Percentiles rank a stretch among this genome's conserved stretches.
Conservation (phyloP, 2,797 vertebrate genomes). For the Austrolebias charrua region DNA sequence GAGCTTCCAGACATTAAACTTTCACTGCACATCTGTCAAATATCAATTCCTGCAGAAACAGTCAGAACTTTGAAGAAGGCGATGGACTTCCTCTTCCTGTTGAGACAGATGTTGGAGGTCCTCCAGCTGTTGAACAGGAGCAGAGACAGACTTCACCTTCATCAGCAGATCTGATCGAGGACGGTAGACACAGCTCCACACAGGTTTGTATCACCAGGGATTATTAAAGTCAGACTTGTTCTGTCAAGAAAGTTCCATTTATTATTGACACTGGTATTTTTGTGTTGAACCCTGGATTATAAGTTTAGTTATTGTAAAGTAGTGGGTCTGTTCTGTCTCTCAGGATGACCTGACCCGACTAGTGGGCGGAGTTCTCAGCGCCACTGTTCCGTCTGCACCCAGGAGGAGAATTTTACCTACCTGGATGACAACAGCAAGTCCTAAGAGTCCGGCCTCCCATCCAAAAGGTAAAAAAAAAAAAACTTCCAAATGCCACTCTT, state of each 20-base stretch:
- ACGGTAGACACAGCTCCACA: neutral
- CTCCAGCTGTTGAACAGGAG: conserved; percentile 4
- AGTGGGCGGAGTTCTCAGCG: accelerated
- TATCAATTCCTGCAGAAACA: conserved; percentile 51
- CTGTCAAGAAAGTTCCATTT: too few relatives aligned
- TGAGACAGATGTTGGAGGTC: neutral
- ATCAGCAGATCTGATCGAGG: neutral
- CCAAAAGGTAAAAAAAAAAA: conserved; percentile 40
- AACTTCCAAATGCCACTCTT: too few relatives aligned
- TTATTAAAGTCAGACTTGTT: neutral
- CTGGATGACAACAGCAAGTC: conserved; percentile 69
- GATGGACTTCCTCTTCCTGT: conserved; percentile 13
- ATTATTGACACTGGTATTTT: too few relatives aligned
- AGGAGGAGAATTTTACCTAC: conserved; percentile 69
- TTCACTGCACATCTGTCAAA: neutral
- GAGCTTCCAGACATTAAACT: conserved; percentile 5
- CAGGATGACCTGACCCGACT: neutral
- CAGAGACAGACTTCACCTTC: neutral
- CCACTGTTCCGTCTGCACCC: neutral
- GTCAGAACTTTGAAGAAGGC: conserved; percentile 48
- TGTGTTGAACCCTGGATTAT: too few relatives aligned
- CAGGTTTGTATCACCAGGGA: conserved; percentile 24
- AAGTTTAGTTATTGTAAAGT: too few relatives aligned
- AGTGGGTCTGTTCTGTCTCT: neutral
- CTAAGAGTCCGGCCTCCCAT: neutral